Percentiles rank a stretch among this genome's conserved stretches.
Conservation (phyloP, 1,140 invertebrate genomes). For the Drosophila nigrodunni region DNA sequence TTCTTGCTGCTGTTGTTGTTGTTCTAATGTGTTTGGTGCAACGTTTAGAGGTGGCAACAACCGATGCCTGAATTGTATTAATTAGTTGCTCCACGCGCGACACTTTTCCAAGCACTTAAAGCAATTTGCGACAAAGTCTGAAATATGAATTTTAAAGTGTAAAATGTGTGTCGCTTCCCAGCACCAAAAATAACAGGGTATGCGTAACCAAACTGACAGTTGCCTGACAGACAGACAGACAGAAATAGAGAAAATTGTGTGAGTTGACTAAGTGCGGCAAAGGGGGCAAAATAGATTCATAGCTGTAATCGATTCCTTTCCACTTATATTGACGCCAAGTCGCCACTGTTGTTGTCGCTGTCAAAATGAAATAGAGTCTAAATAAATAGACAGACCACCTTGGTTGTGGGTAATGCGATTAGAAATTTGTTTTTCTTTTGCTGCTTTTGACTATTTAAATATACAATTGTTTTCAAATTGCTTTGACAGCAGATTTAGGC, state of each 20-base stretch:
- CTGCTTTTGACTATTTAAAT: slow-evolving; percentile 12
- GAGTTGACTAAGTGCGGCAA: slow-evolving; percentile 1
- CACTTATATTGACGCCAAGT: slow-evolving; percentile 10
- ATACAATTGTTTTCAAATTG: slow-evolving; percentile 19
- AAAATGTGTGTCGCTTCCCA: background rate
- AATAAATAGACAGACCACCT: slow-evolving; percentile 46
- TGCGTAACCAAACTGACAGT: slow-evolving; percentile 70
- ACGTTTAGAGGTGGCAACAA: slow-evolving; percentile 8
- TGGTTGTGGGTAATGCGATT: slow-evolving; percentile 59
- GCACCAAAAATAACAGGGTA: slow-evolving; percentile 4
- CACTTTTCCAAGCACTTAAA: slow-evolving; percentile 72
- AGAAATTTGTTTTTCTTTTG: slow-evolving; percentile 42
- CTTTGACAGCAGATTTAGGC: background rate
- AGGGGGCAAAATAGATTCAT: background rate
- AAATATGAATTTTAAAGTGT: slow-evolving; percentile 10
- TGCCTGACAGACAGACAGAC: slow-evolving; percentile 6
- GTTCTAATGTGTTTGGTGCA: slow-evolving; percentile 7
- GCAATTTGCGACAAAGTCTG: slow-evolving; percentile 58
- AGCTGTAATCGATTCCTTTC: slow-evolving; percentile 65
- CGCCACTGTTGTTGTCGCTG: slow-evolving; percentile 14
- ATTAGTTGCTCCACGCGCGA: slow-evolving; percentile 66
- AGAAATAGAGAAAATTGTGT: background rate
- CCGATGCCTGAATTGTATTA: slow-evolving; percentile 55
- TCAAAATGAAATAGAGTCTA: slow-evolving; percentile 20
- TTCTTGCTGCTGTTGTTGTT: background rate